Evolutionary conservation across 2,113 vertebrate genomes (phyloP).

Genomic region (Amphiprion percula): DNA sequence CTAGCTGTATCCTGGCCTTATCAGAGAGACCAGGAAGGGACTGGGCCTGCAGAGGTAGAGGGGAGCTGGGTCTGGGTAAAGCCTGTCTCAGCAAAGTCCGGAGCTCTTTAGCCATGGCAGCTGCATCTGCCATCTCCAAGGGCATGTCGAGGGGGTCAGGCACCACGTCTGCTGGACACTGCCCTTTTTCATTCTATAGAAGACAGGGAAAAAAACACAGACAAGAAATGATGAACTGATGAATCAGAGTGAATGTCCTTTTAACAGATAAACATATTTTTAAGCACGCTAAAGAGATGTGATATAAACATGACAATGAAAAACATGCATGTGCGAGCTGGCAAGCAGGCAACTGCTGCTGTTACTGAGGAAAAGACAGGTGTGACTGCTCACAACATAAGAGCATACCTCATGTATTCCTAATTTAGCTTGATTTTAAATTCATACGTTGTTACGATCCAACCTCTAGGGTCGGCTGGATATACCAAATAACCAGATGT

Average conservation of each 20-base stretch:
- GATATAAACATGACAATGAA: background rate
- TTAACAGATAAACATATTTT: background rate
- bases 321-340: background rate
- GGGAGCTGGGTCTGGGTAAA: slow-evolving; percentile 83
- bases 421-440: background rate
- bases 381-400: too few species aligned
- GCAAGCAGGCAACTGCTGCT: too few species aligned
- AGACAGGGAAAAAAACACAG: background rate
- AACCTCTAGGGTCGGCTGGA: too few species aligned
- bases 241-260: background rate
- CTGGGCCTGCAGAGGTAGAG: slow-evolving; percentile 80
- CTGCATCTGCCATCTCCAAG: slow-evolving; percentile 94
- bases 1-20: slow-evolving; percentile 85
- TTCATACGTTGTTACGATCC: background rate
- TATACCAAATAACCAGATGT: too few species aligned
- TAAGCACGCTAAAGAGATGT: background rate
- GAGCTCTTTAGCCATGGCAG: slow-evolving; percentile 92
- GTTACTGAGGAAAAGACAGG: too few species aligned
- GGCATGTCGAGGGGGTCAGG: slow-evolving; percentile 96
- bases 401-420: too few species aligned
- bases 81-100: slow-evolving; percentile 88
- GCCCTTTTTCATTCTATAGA: slow-evolving; percentile 92
- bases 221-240: background rate
- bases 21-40: slow-evolving; percentile 79
- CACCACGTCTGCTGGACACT: slow-evolving; percentile 92